phyloP scores from a whole-genome alignment of 35 echinoderm and acorn worm species.

The Heliocidaris tuberculata region DNA sequence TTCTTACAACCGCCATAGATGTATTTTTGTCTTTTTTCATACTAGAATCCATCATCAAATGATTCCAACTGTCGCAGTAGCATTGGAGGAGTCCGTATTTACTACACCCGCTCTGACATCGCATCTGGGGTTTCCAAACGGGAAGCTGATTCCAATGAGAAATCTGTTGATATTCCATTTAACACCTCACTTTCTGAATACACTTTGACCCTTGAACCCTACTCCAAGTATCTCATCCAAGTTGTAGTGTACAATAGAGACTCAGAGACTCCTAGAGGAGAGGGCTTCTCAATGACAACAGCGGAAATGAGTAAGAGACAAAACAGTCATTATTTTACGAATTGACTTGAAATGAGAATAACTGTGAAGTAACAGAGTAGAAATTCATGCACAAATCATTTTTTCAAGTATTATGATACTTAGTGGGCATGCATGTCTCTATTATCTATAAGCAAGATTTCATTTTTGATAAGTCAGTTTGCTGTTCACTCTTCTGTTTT shows the following conservation, averaged over 20 bases:
- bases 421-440: not conserved
- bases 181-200: not conserved
- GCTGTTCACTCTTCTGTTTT: too few species aligned
- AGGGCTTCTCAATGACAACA: not conserved
- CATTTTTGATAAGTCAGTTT: too few species aligned
- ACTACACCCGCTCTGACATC: not conserved
- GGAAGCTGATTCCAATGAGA: not conserved
- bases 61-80: not conserved
- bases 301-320: not conserved
- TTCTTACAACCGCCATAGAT: too few species aligned
- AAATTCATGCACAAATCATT: not conserved
- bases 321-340: not conserved
- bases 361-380: not conserved
- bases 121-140: not conserved
- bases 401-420: not conserved
- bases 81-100: not conserved
- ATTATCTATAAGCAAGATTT: not conserved
- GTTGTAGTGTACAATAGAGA: not conserved
- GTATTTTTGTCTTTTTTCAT: not conserved
- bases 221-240: not conserved
- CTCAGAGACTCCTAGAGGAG: slow-evolving; percentile 11
- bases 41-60: not conserved
- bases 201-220: slow-evolving; percentile 26
- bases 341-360: not conserved
- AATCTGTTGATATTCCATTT: not conserved